Conservation (phyloP, 2,113 vertebrate genomes). For the Poeciliopsis turrubarensis region DNA sequence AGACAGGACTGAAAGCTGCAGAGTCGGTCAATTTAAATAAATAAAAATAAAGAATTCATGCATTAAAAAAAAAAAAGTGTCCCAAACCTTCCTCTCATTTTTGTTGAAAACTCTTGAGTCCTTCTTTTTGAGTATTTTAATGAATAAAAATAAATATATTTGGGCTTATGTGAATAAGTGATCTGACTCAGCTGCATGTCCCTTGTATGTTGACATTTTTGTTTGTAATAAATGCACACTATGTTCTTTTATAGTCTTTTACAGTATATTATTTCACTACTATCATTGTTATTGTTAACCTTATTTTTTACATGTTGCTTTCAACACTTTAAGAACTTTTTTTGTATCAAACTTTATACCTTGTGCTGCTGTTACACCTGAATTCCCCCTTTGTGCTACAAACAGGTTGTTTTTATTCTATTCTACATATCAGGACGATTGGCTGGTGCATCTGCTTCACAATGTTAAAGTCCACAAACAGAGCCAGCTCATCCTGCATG, state of each 20-base stretch:
- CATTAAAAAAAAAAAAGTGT: neutral
- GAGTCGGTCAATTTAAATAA: neutral
- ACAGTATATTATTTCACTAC: no score
- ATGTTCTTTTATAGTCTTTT: no score
- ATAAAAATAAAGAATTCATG: neutral
- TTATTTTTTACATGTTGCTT: no score
- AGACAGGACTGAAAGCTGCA: neutral
- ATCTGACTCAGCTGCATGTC: no score
- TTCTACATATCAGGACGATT: neutral
- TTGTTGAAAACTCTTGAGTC: neutral
- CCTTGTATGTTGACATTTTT: neutral
- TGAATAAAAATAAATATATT: neutral
- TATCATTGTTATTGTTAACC: no score
- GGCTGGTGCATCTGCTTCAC: neutral
- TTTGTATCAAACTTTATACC: no score
- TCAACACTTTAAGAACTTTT: no score
- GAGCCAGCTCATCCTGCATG: slow-evolving; percentile 7
- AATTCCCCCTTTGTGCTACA: no score
- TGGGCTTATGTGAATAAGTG: no score
- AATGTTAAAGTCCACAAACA: neutral
- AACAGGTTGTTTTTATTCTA: no score
- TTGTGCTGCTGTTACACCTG: no score
- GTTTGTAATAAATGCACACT: no score
- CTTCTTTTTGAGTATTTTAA: neutral
- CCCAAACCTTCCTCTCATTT: neutral